Evolutionary conservation across 1,140 invertebrate species (phyloP).

Genomic region (Drosophila ohnishii): DNA sequence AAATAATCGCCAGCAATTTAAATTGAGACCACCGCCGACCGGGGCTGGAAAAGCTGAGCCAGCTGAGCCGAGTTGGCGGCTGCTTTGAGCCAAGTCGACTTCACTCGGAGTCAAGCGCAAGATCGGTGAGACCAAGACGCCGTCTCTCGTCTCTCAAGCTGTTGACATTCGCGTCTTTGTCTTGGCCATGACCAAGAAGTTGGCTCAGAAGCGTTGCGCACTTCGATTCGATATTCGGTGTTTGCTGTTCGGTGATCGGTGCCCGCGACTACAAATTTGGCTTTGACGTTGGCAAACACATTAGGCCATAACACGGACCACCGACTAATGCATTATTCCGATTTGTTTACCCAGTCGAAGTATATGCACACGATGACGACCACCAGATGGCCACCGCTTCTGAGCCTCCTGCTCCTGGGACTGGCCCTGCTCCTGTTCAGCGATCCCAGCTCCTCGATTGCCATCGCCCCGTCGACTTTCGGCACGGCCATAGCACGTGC

Average conservation of each 20-base stretch:
- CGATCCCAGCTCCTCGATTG: constrained; percentile 63
- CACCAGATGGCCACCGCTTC: constrained; percentile 41
- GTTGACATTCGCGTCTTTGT: constrained; percentile 75
- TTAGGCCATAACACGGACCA: constrained; percentile 43
- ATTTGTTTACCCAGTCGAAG: constrained; percentile 57
- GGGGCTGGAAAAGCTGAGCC: constrained; percentile 44
- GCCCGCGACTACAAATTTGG: constrained; percentile 14
- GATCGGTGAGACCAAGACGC: constrained; percentile 14
- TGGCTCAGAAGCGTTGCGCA: constrained; percentile 59
- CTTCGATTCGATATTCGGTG: constrained; percentile 48
- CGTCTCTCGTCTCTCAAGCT: constrained; percentile 30
- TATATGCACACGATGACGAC: constrained; percentile 51
- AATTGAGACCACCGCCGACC: constrained; percentile 48
- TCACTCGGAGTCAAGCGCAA: constrained; percentile 34
- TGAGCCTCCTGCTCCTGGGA: constrained; percentile 41
- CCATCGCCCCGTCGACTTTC: constrained; percentile 85
- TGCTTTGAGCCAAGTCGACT: constrained; percentile 13
- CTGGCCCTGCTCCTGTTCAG: constrained; percentile 48
- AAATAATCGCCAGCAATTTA: constrained; percentile 70
- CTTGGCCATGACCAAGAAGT: constrained; percentile 78
- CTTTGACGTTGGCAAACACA: constrained; percentile 56
- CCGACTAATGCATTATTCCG: constrained; percentile 67
- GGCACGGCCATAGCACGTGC: constrained; percentile 85
- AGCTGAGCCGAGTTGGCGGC: constrained; percentile 31
- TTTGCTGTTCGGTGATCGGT: constrained; percentile 13